Percentiles rank a stretch among this genome's conserved stretches.
Evolutionary conservation across 2,113 vertebrate species (phyloP).

Genomic region (Aegithalos caudatus): DNA sequence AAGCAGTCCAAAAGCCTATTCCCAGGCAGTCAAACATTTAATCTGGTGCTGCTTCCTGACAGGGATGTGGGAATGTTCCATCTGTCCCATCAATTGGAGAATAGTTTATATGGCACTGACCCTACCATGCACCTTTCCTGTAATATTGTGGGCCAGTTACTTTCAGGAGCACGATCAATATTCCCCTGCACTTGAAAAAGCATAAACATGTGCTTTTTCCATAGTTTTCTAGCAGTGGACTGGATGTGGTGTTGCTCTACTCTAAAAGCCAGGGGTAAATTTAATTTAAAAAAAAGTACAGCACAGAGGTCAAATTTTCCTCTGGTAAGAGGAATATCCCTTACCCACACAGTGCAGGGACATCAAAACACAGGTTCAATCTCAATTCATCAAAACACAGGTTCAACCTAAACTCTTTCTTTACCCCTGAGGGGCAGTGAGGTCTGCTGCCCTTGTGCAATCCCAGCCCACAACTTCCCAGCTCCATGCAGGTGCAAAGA

Average conservation of each 20-base stretch:
- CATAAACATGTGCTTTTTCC: not conserved
- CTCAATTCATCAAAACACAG: not conserved
- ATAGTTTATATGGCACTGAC: not conserved
- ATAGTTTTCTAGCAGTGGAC: not conserved
- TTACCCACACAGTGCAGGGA: not conserved
- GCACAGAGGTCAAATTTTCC: not conserved
- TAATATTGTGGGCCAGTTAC: not conserved
- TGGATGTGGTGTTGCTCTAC: not conserved
- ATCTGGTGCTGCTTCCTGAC: not conserved
- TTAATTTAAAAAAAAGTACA: not conserved
- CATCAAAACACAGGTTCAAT: not conserved
- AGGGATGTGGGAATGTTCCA: rapidly evolving
- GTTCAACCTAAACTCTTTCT: not conserved
- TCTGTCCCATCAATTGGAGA: rapidly evolving
- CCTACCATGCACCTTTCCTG: not conserved
- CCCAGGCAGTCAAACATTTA: not conserved
- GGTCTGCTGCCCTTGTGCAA: not conserved
- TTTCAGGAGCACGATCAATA: not conserved
- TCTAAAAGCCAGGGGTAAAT: not conserved
- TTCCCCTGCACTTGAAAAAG: not conserved
- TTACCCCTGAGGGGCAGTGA: not conserved
- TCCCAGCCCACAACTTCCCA: not conserved
- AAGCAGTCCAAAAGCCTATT: not conserved
- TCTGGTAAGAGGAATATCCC: not conserved
- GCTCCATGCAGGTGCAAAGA: not conserved